These are phyloP conservation scores for Chaitophorus viminalis DNA, from an alignment of 2,888 invertebrate genomes.

Conservation along the genomic window DNA sequence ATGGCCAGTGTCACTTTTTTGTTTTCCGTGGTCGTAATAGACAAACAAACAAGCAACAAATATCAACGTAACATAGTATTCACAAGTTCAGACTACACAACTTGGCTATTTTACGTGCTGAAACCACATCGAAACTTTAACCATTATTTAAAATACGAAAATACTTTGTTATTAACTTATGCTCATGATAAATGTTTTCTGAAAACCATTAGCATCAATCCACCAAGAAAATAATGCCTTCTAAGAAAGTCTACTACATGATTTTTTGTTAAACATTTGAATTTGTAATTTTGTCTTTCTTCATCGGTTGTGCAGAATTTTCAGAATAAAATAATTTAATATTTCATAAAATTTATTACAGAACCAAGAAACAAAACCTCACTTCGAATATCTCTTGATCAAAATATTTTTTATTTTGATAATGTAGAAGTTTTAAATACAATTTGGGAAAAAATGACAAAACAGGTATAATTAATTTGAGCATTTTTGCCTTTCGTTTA, in stretches of 20 bases:
- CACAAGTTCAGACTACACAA: background rate
- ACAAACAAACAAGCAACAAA: background rate
- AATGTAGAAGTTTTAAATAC: background rate
- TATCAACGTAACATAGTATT: background rate
- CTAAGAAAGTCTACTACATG: no score
- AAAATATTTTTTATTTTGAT: background rate
- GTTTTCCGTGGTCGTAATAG: background rate
- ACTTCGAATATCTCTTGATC: background rate
- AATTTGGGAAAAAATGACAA: background rate
- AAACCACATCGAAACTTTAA: background rate
- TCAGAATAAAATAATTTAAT: no score
- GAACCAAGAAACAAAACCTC: background rate
- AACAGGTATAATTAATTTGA: background rate
- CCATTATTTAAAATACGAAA: background rate
- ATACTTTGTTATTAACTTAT: background rate
- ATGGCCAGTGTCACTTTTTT: background rate
- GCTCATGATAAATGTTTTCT: background rate
- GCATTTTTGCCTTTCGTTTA: background rate
- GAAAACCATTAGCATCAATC: background rate
- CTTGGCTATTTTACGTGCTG: background rate
- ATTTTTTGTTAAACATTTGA: no score
- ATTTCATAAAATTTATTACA: no score
- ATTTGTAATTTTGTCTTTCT: no score
- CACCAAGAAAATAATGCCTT: background rate
- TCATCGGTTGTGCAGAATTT: no score